Conservation (phyloP, 2,888 invertebrate genomes). For the Molorchus minor region DNA sequence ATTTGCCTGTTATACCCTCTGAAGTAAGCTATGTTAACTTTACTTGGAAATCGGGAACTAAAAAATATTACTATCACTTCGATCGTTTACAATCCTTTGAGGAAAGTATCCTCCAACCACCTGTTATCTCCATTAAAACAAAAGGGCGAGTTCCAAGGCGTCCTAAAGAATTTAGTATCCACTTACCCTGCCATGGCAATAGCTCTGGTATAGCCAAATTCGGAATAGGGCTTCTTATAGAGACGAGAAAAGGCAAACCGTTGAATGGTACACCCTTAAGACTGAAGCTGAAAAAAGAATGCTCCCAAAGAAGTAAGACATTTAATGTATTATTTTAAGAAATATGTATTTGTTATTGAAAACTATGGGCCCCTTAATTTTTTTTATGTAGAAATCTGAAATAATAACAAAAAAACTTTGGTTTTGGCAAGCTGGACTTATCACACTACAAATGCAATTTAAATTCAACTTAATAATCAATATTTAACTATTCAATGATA, state of each 20-base stretch:
- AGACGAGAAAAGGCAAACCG: slow-evolving; percentile 80
- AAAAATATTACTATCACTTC: slow-evolving; percentile 87
- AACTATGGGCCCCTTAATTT: slow-evolving; percentile 2
- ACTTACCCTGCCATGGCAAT: slow-evolving; percentile 87
- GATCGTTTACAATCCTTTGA: slow-evolving; percentile 86
- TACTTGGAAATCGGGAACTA: slow-evolving; percentile 86
- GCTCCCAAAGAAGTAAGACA: slow-evolving; percentile 82
- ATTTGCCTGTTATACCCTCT: slow-evolving; percentile 89
- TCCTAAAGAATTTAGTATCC: slow-evolving; percentile 90
- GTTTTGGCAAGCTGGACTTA: no score
- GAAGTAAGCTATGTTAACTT: slow-evolving; percentile 92
- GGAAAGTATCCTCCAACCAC: slow-evolving; percentile 83
- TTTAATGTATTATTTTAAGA: slow-evolving; percentile 63
- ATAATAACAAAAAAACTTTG: no score
- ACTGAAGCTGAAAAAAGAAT: slow-evolving; percentile 90
- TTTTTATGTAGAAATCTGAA: no score
- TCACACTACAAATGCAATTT: no score
- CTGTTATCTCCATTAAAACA: slow-evolving; percentile 87
- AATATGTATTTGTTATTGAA: no score
- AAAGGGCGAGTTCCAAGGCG: slow-evolving; percentile 86
- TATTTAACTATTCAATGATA: no score
- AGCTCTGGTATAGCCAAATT: slow-evolving; percentile 88
- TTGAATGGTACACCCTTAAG: slow-evolving; percentile 88
- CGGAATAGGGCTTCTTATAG: slow-evolving; percentile 85
- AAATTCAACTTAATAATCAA: no score